These are phyloP conservation scores for Ondatra zibethicus DNA, from an alignment of 2,113 vertebrate genomes.

Conservation along the genomic window DNA sequence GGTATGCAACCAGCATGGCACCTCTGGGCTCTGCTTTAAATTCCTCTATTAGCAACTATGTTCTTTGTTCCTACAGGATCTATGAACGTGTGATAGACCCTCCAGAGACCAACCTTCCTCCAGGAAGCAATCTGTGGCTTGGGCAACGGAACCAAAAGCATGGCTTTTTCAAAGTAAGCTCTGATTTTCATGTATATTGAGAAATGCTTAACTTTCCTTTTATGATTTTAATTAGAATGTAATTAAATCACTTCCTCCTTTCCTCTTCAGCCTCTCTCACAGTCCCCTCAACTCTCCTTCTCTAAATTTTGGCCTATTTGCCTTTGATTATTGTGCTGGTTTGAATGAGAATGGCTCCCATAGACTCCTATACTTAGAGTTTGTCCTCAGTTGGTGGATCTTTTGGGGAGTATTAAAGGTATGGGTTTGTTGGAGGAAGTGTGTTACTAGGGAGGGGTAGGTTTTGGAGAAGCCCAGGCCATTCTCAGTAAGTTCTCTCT, in stretches of 20 bases:
- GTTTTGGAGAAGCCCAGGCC: neutral
- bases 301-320: neutral
- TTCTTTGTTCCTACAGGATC: slow-evolving; percentile 90
- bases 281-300: neutral
- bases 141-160: slow-evolving; percentile 97
- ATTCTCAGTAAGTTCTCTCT: neutral
- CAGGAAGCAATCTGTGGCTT: slow-evolving; percentile 94
- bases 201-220: neutral
- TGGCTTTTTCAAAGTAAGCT: slow-evolving; percentile 96
- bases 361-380: neutral
- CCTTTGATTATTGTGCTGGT: neutral
- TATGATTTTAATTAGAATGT: neutral
- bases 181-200: neutral
- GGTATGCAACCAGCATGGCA: neutral
- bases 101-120: slow-evolving; percentile 93
- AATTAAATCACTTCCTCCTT: neutral
- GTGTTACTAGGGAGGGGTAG: too few species aligned
- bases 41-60: slow-evolving; percentile 51
- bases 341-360: too few species aligned
- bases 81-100: slow-evolving; percentile 96
- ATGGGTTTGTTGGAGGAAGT: neutral
- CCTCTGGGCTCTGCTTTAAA: slow-evolving; percentile 6
- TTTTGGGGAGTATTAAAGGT: neutral
- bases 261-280: neutral
- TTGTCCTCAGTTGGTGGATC: neutral